Percentiles rank a stretch among this genome's conserved stretches.
Conservation (phyloP, 2,113 vertebrate species). For the Tachysurus fulvidraco region DNA sequence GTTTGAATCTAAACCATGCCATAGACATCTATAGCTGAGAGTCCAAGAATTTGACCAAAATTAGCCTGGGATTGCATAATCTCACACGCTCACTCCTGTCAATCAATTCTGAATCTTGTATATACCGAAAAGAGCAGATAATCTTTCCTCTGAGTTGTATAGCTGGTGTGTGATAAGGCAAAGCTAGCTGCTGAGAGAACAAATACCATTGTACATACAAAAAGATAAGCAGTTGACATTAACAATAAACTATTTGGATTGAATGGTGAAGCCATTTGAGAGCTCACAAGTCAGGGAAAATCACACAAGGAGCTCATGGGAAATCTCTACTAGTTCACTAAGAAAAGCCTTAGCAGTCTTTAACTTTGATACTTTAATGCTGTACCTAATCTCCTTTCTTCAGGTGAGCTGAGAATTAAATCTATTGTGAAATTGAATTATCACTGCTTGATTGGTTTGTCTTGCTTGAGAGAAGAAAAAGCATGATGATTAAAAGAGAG, state of each 20-base stretch:
- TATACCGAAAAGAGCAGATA: neutral
- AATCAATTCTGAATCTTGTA: neutral
- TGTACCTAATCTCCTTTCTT: neutral
- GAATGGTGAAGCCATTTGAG: neutral
- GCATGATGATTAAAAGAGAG: neutral
- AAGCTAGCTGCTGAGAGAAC: neutral
- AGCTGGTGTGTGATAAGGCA: neutral
- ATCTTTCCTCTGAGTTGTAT: neutral
- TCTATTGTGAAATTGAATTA: neutral
- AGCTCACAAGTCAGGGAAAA: neutral
- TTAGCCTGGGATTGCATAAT: neutral
- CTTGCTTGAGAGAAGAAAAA: neutral
- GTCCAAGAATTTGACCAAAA: neutral
- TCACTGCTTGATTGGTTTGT: neutral
- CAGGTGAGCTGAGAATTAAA: slow-evolving; percentile 41
- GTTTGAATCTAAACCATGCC: neutral
- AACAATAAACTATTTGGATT: neutral
- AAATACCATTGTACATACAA: neutral
- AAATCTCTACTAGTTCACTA: neutral
- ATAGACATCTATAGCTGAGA: neutral
- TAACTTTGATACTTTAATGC: neutral
- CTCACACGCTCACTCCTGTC: neutral
- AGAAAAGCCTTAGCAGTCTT: neutral
- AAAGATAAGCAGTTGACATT: neutral
- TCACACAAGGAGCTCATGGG: neutral